Conservation (phyloP, 2,113 vertebrate genomes). For the Maccullochella peelii region DNA sequence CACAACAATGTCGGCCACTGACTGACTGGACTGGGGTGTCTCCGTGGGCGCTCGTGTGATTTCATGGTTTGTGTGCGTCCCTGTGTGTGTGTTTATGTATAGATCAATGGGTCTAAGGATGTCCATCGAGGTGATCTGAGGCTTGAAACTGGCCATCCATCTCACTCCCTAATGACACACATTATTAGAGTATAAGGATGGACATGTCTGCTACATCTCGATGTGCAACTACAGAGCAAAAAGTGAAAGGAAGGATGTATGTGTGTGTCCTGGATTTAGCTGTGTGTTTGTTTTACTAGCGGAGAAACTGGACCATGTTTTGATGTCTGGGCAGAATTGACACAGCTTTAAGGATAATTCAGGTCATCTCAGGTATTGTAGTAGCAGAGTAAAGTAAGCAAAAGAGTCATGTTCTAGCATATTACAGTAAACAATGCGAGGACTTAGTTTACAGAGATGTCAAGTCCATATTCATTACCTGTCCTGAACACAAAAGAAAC, state of each 20-base stretch:
- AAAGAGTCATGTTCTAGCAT: neutral
- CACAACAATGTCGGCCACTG: conserved; percentile 61
- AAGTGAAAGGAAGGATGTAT: conserved; percentile 17
- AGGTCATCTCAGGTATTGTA: neutral
- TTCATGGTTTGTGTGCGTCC: conserved; percentile 31
- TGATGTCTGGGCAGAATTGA: neutral
- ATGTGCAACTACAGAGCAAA: conserved; percentile 11
- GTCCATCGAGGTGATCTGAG: conserved; percentile 12
- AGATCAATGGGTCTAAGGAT: neutral
- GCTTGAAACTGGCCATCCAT: neutral
- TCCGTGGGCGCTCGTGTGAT: conserved; percentile 36
- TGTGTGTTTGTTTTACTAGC: conserved; percentile 9
- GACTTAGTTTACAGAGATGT: neutral
- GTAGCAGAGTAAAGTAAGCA: neutral
- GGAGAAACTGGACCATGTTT: neutral
- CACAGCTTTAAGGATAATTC: conserved; percentile 7
- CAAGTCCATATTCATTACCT: neutral
- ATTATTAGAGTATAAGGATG: neutral
- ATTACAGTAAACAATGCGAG: neutral
- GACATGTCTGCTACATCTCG: neutral
- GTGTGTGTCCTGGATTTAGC: conserved; percentile 25
- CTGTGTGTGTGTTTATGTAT: conserved; percentile 20
- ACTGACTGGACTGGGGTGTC: conserved; percentile 11
- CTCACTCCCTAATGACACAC: neutral
- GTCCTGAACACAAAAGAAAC: neutral